Conservation (phyloP, 1,140 invertebrate species). For the Brachionus koreanus region DNA sequence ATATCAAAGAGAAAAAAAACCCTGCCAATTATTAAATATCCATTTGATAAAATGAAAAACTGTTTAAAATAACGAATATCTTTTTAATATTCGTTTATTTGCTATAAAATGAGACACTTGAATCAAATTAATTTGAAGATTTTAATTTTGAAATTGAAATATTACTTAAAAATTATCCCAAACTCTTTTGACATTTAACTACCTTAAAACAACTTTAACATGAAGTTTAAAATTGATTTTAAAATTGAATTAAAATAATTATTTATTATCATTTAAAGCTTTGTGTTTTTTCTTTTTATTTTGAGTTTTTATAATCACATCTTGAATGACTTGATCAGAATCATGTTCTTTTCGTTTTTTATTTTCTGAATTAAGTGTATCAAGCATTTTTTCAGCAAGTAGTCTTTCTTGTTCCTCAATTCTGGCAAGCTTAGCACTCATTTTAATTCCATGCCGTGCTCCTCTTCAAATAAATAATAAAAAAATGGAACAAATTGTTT, state of each 20-base stretch:
- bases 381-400: conserved; percentile 60
- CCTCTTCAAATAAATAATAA: conserved; percentile 47
- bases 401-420: conserved; percentile 53
- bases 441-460: conserved; percentile 55
- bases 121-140: no score
- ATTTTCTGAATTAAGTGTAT: background rate
- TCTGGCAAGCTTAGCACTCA: conserved; percentile 54
- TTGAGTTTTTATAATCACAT: background rate
- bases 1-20: no score
- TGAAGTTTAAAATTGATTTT: background rate
- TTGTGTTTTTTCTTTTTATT: conserved; percentile 18
- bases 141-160: background rate
- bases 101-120: no score
- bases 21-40: no score
- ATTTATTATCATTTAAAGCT: background rate
- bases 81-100: no score
- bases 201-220: background rate
- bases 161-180: no score
- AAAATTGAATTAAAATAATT: background rate
- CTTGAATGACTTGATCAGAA: background rate
- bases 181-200: no score
- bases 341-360: conserved; percentile 6
- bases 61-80: no score
- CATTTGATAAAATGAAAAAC: background rate
- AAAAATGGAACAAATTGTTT: no score